These are phyloP conservation scores for Bovichtus diacanthus DNA, from an alignment of 2,797 vertebrate genomes.

Conservation along the genomic window DNA sequence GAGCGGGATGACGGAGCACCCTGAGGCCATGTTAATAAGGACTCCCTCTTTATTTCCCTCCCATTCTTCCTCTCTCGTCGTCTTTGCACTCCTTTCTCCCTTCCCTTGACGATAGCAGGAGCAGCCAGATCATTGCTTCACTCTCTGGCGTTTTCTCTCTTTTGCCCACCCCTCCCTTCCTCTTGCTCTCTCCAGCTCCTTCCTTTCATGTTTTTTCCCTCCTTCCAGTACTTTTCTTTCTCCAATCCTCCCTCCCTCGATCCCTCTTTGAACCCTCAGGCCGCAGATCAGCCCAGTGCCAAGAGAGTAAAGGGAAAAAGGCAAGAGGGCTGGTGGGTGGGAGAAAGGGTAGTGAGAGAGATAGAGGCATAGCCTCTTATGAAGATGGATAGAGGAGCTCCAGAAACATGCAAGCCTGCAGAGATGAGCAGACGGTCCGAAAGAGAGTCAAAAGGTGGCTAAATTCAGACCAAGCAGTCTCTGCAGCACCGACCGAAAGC, in stretches of 20 bases:
- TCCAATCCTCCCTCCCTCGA: conserved; percentile 43
- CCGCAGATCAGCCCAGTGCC: conserved; percentile 63
- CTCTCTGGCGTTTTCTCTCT: conserved; percentile 54
- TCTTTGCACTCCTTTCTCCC: conserved; percentile 59
- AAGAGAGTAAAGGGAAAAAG: conserved; percentile 43
- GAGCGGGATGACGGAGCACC: conserved; percentile 61
- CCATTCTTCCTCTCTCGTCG: conserved; percentile 24
- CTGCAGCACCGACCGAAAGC: background rate
- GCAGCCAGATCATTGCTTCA: conserved; percentile 76
- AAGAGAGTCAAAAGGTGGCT: background rate
- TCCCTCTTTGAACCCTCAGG: conserved; percentile 64
- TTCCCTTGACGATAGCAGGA: conserved; percentile 67
- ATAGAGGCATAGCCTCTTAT: conserved; percentile 17
- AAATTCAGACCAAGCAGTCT: background rate
- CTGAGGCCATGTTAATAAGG: conserved; percentile 59
- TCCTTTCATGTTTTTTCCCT: conserved; percentile 66
- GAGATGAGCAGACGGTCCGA: conserved; percentile 19
- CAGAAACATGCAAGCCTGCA: conserved; percentile 24
- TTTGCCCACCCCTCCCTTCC: conserved; percentile 50
- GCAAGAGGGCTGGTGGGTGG: conserved; percentile 26
- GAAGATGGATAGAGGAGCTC: conserved; percentile 33
- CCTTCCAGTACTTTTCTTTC: conserved; percentile 37
- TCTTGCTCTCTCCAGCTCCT: conserved; percentile 44
- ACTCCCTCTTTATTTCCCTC: conserved; percentile 41
- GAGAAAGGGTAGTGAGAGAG: conserved; percentile 22